Base-by-base conservation (phyloP, 1,140 invertebrate species). In the Drosophila tropicalis region DNA sequence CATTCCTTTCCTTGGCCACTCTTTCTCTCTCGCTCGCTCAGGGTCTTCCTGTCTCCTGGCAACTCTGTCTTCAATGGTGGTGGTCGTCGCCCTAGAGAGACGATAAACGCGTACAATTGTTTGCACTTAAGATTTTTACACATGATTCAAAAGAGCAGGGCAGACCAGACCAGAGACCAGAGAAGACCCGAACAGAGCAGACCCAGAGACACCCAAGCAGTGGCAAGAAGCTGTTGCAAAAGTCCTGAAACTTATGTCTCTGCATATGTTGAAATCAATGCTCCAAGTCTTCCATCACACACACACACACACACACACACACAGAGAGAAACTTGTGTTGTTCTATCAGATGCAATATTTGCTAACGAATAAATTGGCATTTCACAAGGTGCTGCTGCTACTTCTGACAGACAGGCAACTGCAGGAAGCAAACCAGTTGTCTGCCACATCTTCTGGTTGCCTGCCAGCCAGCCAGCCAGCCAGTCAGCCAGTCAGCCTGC, bases 71-170 rank as follows among this genome's bases (percentile, higher is more conserved):
- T 90, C 85, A 85, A 90, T 90, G 89, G 89, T 90, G 89, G 89
- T 91, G 89, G 89, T 91, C 83, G 89, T 90, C 80, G 84, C 86
- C 83, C 85, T 74, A 89, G 81, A 89, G 81, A 83, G 80, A 81
- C 83, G 87, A 90, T 87, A 91, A 91, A 82, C 79, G 90, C 90
- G 81, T 90, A 91, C 90, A 91, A 91, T 91, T 91, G 90, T 91
- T 91, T 91, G 90, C 85, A 91, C 86, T 91, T 91, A 91, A 91
- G 90, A 91, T 91, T 91, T 91, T 91, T 91, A 91, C 90, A 91
- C 90, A 91, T 89, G 89, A 91, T 91, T 91, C 84, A 87, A 83
- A 81, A 84, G 84, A 84, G 75, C 70, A 77, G 75, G 67, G 70
- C 83, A 47, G 67, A 55, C 36, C 61, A 70, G 39, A 65, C 25